Evolutionary conservation across 2,113 vertebrate species (phyloP).

Genomic region (Acanthisitta chloris): DNA sequence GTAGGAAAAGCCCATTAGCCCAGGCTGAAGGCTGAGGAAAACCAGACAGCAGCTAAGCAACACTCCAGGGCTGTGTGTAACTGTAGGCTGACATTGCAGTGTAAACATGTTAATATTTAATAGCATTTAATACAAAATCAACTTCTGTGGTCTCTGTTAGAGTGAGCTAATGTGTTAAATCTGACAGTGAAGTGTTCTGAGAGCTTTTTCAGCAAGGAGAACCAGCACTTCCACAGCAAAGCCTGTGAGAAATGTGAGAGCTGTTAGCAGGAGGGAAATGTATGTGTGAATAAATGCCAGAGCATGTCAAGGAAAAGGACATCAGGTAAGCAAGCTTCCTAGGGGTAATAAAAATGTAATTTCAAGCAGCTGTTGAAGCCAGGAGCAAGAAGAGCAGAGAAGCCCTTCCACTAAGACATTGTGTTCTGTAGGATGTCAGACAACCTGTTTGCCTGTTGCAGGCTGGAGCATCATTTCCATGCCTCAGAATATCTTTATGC

Average conservation of each 20-base stretch:
- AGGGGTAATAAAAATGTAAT: not conserved
- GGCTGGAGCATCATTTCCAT: not conserved
- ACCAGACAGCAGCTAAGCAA: not conserved
- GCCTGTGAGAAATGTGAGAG: not conserved
- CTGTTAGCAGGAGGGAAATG: not conserved
- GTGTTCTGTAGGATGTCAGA: not conserved
- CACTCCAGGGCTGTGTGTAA: not conserved
- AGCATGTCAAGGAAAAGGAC: not conserved
- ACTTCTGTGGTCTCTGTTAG: not conserved
- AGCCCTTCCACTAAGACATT: not conserved
- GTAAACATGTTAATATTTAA: conserved; percentile 6
- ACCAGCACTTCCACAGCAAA: not conserved
- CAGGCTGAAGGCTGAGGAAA: not conserved
- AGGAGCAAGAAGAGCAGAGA: not conserved
- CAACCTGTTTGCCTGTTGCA: not conserved
- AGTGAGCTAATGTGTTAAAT: not conserved
- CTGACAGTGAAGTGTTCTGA: not conserved
- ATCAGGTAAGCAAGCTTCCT: not conserved
- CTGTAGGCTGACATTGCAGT: not conserved
- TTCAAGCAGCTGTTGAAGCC: not conserved
- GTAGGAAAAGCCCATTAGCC: not conserved
- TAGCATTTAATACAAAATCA: not conserved
- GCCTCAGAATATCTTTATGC: too few species aligned
- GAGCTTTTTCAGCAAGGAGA: not conserved
- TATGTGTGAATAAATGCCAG: not conserved